Evolutionary conservation across 1,140 invertebrate species (phyloP), one percentile per base, ranked within the genome.

Genomic region (Harpegnathos saltator): DNA sequence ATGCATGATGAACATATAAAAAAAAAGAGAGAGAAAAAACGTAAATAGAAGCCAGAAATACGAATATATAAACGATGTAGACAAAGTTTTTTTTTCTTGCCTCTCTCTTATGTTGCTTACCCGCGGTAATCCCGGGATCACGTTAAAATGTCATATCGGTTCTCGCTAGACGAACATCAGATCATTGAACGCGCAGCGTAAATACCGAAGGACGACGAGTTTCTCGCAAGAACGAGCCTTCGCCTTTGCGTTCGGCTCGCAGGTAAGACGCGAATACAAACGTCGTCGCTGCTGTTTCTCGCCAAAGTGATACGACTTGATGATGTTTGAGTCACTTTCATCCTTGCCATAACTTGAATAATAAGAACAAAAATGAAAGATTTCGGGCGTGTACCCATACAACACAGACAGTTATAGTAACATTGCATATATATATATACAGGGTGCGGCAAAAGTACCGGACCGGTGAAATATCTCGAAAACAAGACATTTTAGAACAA

Each of bases 181-280:
- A 38, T 63, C 73, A 77, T 66, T 56, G 48, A 77, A 77, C 19
- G 15, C 29, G 29, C n/a, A n/a, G 24, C 50, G 38, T n/a, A 66
- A 77, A 33, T 65, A 66, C 15, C 4, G 50, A 77, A 77, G 62
- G 48, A 66, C 48, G 24, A 75, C 59, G 9, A 77, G 50, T 66
- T 52, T 52, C 14, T 75, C 7, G 4, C 22, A 11, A 33, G 1
- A 14, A 54, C 11, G n/a, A 7, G 24, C 1, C 19, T 38, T 61
- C 38, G 38, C 7, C 9, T 9, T 9, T 44, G 38, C 38, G 38
- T 9, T 11, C 50, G 15, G 3, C 3, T 65, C 3, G 22, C 44
- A 24, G n/a, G 29, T 65, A 50, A 33, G 44, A 68, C 15, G 38
- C 11, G 26, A 75, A 62, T 38, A 38, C 17, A 75, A 75, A 38